Conservation (phyloP, 2,113 vertebrate species). For the Theristicus caerulescens region DNA sequence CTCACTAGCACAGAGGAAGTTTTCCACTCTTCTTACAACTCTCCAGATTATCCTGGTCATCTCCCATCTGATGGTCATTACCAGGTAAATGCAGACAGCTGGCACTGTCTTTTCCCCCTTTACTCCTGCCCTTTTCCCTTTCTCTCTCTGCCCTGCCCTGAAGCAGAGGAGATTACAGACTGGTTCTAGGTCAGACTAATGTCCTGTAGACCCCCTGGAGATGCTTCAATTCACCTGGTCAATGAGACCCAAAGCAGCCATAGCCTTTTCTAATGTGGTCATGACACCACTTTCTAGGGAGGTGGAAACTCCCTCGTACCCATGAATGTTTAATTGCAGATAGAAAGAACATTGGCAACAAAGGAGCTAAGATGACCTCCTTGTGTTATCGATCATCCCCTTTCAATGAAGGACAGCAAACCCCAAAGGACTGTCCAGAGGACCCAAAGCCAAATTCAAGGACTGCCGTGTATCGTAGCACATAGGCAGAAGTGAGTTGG, state of each 20-base stretch:
- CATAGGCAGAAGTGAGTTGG: background rate
- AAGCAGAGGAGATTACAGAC: background rate
- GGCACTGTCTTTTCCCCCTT: background rate
- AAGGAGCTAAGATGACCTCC: background rate
- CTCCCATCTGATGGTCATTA: background rate
- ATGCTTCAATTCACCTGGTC: background rate
- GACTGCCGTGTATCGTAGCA: rapidly evolving
- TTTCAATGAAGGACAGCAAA: background rate
- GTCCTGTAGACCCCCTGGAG: background rate
- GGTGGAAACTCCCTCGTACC: rapidly evolving
- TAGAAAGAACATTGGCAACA: background rate
- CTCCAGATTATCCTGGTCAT: background rate
- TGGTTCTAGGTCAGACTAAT: background rate
- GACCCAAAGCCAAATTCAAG: background rate
- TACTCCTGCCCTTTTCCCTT: background rate
- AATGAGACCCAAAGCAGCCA: background rate
- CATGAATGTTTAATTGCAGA: background rate
- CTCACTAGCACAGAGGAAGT: background rate
- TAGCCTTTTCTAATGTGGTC: background rate
- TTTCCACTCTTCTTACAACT: background rate
- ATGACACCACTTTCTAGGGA: background rate
- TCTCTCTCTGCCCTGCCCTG: background rate
- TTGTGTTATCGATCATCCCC: background rate
- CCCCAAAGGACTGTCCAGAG: background rate
- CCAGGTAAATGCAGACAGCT: background rate